phyloP scores from a whole-genome alignment of 2,113 vertebrate species.

The Monopterus albus region DNA sequence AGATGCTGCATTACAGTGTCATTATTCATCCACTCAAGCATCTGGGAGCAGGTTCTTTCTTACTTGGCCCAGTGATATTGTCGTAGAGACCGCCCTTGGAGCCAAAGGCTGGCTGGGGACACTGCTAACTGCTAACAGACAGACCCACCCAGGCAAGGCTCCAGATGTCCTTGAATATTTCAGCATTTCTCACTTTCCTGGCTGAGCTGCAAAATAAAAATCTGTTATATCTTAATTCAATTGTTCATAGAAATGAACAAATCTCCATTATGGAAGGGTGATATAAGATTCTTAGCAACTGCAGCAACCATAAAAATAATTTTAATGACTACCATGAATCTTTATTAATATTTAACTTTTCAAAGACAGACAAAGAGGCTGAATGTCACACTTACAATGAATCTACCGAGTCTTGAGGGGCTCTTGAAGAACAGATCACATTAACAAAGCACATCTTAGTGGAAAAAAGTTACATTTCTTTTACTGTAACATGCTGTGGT shows the following conservation, averaged over 20 bases:
- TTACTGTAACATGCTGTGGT: constrained; percentile 1
- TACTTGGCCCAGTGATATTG: constrained; percentile 58
- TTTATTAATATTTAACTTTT: neutral
- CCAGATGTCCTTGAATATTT: constrained; percentile 71
- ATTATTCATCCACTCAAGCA: constrained; percentile 78
- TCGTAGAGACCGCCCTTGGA: constrained; percentile 70
- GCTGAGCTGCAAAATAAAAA: constrained; percentile 34
- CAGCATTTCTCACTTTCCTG: constrained; percentile 58
- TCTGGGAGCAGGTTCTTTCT: constrained; percentile 71
- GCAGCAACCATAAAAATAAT: neutral
- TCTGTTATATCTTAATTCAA: constrained; percentile 46
- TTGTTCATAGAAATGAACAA: constrained; percentile 47
- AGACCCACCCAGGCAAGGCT: constrained; percentile 71
- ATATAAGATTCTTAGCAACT: neutral
- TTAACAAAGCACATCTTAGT: too few relatives aligned
- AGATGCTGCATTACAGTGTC: constrained; percentile 63
- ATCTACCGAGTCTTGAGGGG: too few relatives aligned
- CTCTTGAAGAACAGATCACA: too few relatives aligned
- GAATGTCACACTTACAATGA: too few relatives aligned
- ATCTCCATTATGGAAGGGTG: constrained; percentile 15
- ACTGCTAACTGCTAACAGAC: constrained; percentile 69
- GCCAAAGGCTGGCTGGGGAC: constrained; percentile 74
- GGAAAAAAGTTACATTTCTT: neutral
- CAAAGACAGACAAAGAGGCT: neutral
- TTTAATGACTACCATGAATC: neutral